A percentile compares a stretch with the other conserved stretches of the same genome.
phyloP scores from a whole-genome alignment of 1,140 invertebrate genomes.

The Drosophila lowei region DNA sequence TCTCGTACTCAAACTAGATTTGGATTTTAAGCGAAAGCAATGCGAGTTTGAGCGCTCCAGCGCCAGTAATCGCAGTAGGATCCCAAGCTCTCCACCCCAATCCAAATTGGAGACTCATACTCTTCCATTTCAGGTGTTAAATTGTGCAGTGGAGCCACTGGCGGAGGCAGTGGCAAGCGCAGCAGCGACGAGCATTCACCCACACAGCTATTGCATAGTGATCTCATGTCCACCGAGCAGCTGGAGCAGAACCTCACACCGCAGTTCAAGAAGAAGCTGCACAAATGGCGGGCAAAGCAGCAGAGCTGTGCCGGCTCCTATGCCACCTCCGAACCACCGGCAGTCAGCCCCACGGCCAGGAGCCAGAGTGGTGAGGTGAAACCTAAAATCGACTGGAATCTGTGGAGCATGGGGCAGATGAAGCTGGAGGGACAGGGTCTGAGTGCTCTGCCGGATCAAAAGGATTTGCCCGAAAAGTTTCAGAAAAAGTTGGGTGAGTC shows the following conservation, averaged over 20 bases:
- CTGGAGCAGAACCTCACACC: constrained; percentile 88
- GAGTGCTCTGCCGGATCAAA: constrained; percentile 84
- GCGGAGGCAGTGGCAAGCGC: constrained; percentile 73
- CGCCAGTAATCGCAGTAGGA: constrained; percentile 64
- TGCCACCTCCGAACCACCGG: constrained; percentile 53
- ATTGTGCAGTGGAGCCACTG: constrained; percentile 57
- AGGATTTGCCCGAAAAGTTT: constrained; percentile 87
- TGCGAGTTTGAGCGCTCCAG: constrained; percentile 87
- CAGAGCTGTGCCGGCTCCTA: constrained; percentile 59
- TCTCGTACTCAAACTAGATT: constrained; percentile 87
- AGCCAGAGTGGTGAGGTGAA: constrained; percentile 76
- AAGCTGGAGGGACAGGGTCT: constrained; percentile 82
- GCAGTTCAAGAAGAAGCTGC: constrained; percentile 91
- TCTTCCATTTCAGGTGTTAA: constrained; percentile 40
- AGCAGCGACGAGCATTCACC: constrained; percentile 73
- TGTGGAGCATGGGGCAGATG: constrained; percentile 85
- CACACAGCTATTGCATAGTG: constrained; percentile 56
- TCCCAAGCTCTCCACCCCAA: background rate
- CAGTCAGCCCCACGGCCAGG: constrained; percentile 80
- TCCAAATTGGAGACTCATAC: background rate
- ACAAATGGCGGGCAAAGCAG: constrained; percentile 92
- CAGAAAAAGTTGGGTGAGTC: constrained; percentile 86
- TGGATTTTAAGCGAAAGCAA: constrained; percentile 89
- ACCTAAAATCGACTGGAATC: constrained; percentile 89
- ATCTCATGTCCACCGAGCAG: constrained; percentile 71